Conservation (phyloP, 2,113 vertebrate species). For the Willisornis vidua region DNA sequence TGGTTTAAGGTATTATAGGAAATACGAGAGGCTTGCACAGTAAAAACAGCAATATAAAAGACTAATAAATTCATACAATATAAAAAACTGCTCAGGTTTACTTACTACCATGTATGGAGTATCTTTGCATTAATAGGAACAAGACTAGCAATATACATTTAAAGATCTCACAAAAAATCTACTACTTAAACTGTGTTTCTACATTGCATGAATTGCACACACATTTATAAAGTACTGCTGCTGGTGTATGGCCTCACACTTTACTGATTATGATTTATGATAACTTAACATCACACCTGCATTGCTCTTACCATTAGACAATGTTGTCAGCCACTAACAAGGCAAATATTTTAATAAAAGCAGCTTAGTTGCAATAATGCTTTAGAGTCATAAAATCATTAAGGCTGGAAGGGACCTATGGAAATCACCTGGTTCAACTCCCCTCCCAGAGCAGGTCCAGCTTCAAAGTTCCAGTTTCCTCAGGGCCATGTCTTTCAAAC, state of each 20-base stretch:
- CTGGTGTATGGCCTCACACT: background rate
- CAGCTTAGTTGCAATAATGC: background rate
- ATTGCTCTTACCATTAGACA: background rate
- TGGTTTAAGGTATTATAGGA: background rate
- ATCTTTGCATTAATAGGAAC: background rate
- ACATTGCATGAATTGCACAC: background rate
- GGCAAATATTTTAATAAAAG: background rate
- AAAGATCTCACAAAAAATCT: background rate
- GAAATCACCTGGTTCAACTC: background rate
- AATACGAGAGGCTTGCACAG: background rate
- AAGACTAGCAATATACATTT: background rate
- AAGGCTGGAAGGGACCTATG: background rate
- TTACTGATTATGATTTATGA: background rate
- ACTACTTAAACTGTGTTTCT: background rate
- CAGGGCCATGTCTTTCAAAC: background rate
- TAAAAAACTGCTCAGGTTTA: background rate
- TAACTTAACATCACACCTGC: background rate
- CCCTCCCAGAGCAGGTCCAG: background rate
- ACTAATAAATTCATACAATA: background rate
- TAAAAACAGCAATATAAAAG: background rate
- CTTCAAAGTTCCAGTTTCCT: background rate
- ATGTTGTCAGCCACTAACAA: background rate
- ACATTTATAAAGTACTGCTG: background rate
- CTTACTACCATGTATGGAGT: background rate
- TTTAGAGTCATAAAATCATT: background rate